phyloP scores from a whole-genome alignment of 2,797 vertebrate species.

The Microcaecilia unicolor region DNA sequence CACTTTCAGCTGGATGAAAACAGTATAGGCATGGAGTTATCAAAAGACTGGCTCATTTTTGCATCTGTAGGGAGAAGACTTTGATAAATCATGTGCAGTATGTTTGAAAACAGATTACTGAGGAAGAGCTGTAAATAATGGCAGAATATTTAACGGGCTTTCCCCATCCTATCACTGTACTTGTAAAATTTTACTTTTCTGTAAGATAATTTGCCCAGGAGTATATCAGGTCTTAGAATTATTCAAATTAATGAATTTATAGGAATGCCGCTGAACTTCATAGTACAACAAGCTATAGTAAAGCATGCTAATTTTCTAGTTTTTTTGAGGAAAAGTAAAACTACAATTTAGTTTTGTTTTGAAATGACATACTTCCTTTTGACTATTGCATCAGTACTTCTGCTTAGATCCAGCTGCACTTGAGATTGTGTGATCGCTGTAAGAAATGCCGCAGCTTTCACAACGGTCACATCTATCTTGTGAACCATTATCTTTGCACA shows the following conservation, averaged over 20 bases:
- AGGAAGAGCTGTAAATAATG: slow-evolving; percentile 69
- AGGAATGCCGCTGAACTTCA: slow-evolving; percentile 17
- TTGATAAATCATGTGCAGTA: slow-evolving; percentile 39
- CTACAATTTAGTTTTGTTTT: neutral
- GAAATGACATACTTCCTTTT: slow-evolving; percentile 22
- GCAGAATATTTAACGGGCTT: slow-evolving; percentile 66
- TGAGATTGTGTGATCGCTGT: slow-evolving; percentile 26
- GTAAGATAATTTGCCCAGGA: slow-evolving; percentile 54
- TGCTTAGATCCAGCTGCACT: slow-evolving; percentile 21
- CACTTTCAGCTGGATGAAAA: slow-evolving; percentile 99
- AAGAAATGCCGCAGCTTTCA: slow-evolving; percentile 42
- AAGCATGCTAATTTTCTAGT: slow-evolving; percentile 41
- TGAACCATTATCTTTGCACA: too few relatives aligned
- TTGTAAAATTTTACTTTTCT: slow-evolving; percentile 27
- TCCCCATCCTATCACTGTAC: slow-evolving; percentile 49
- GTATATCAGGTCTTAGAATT: slow-evolving; percentile 48
- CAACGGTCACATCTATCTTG: too few relatives aligned
- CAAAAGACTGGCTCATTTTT: too few relatives aligned
- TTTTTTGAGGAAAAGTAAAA: slow-evolving; percentile 25
- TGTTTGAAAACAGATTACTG: slow-evolving; percentile 54
- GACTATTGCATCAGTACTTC: slow-evolving; percentile 28
- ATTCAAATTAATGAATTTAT: slow-evolving; percentile 42
- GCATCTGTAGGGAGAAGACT: too few relatives aligned
- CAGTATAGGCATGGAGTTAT: too few relatives aligned
- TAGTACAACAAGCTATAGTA: slow-evolving; percentile 12